Evolutionary conservation across 2,797 vertebrate genomes (phyloP), one percentile per base, ranked within the genome.

Genomic region (Sebastes diaconus): DNA sequence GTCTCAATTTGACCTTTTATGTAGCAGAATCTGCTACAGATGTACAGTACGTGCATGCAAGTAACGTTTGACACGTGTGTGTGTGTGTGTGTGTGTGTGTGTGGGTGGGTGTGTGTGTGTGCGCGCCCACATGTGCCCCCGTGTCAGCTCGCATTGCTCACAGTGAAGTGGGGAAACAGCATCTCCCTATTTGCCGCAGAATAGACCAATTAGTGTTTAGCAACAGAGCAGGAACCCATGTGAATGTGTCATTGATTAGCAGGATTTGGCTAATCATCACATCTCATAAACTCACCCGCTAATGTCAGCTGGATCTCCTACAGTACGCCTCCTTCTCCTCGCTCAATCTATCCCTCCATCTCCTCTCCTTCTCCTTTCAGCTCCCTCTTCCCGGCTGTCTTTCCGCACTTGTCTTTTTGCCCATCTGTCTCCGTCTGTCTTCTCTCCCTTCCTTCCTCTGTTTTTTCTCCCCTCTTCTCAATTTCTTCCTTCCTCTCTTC

Each of bases 201-300:
- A 96, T 95, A 93, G 94, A 94, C 95, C 94, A 95, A 96, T 96
- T 96, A 96, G 94, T 91, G 94, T 90, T 94, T 94, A 95, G 94
- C 92, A 91, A 93, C 93, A 94, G 94, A 94, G 92, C 94, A 96
- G 95, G 95, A 96, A 96, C 94, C 93, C 90, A 90, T 89, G 92
- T 96, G 95, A 96, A 96, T 96, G 94, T 95, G 94, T 93, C 95
- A 95, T 96, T 96, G 95, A 96, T 96, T 96, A 96, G 94, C 93
- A 93, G 91, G 93, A 93, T 96, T 95, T 92, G 90, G 93, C 94
- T 96, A 96, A 96, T 96, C 95, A 95, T 92, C 93, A 94, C 92
- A 89, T 93, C 94, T 94, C 92, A 93, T 94, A 89, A 93, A 94
- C 91, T 92, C 90, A 83, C 81, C 90, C 85, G 89, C 93, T 92